Evolutionary conservation across 2,797 vertebrate genomes (phyloP), one percentile per base, ranked within the genome.

Genomic region (Gallinago solitaria): DNA sequence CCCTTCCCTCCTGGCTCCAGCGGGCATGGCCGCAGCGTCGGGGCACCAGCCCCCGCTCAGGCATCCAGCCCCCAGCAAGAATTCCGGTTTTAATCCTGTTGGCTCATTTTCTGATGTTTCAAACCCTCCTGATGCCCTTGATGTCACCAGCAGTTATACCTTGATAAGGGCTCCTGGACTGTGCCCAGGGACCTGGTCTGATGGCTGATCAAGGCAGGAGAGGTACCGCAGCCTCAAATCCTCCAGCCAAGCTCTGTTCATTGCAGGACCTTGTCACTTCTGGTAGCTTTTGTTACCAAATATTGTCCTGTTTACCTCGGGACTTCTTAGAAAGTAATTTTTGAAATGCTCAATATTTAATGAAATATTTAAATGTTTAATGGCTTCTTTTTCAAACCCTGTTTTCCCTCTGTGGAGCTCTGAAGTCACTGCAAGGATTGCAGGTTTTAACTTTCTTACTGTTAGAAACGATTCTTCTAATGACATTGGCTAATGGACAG

Each of bases 361-460:
- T 97, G 83, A 79, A 90, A 95, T 94, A 97, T 95, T 97, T 97
- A 96, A 97, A 97, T 96, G 92, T 97, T 97, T 97, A 97, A 97
- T 94, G 54, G 90, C 50, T 79, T 93, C 89, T 96, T 97, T 96
- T 92, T 64, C 85, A 91, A 92, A 90, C 67, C 84, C 89, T 51
- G 54, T 90, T 95, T 97, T 94, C 41, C 64, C 63, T 59, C 71
- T 59, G 57, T 28, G 67, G 56, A 82, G 39, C 27, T 94, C 75
- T 35, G 47, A 77, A 89, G 57, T 79, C 83, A 53, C 59, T 60
- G 54, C 59, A 65, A 69, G 78, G 88, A 74, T 21, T 28, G 21
- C 5, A 17, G 45, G 45, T 87, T 80, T 90, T 67, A 80, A 95
- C 86, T 93, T 89, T 63, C 88, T 73, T 19, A 4, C 71, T 51